phyloP scores from a whole-genome alignment of 2,797 vertebrate species.

The Spheniscus humboldti region DNA sequence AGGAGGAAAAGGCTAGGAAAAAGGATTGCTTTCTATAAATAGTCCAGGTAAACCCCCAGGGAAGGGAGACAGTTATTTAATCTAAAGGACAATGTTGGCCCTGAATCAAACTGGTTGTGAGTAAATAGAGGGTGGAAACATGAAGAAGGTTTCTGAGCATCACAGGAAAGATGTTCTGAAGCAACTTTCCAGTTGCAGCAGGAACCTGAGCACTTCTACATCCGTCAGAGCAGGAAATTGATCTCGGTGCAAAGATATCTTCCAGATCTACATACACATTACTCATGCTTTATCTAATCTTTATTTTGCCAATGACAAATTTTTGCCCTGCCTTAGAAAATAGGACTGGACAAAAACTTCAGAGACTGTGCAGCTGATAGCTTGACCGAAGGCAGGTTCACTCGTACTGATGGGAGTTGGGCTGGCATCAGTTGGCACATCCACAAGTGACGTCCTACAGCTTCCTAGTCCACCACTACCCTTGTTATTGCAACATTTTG shows the following conservation, averaged over 20 bases:
- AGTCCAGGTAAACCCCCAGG: not conserved
- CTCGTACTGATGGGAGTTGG: not conserved
- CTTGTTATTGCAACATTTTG: not conserved
- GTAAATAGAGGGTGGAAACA: conserved; percentile 45
- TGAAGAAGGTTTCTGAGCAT: conserved; percentile 45
- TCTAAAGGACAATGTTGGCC: conserved; percentile 56
- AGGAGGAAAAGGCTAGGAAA: conserved; percentile 29
- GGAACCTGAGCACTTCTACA: conserved; percentile 54
- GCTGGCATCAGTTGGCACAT: not conserved
- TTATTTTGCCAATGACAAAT: not conserved
- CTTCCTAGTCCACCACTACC: not conserved
- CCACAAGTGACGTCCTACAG: not conserved
- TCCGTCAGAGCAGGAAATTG: conserved; percentile 29
- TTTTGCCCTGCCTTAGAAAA: not conserved
- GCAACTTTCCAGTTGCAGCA: conserved; percentile 52
- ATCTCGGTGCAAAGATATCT: conserved; percentile 2
- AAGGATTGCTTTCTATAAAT: conserved; percentile 25
- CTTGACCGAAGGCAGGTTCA: not conserved
- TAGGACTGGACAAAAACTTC: not conserved
- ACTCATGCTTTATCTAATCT: conserved; percentile 9
- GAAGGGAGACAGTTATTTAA: conserved; percentile 50
- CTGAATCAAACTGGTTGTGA: conserved; percentile 46
- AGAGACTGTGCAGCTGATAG: not conserved
- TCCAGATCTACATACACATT: conserved; percentile 20
- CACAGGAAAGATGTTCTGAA: conserved; percentile 65